Percentiles rank a stretch among this genome's conserved stretches.
phyloP scores from a whole-genome alignment of 2,888 invertebrate genomes.

The Oligia strigilis region DNA sequence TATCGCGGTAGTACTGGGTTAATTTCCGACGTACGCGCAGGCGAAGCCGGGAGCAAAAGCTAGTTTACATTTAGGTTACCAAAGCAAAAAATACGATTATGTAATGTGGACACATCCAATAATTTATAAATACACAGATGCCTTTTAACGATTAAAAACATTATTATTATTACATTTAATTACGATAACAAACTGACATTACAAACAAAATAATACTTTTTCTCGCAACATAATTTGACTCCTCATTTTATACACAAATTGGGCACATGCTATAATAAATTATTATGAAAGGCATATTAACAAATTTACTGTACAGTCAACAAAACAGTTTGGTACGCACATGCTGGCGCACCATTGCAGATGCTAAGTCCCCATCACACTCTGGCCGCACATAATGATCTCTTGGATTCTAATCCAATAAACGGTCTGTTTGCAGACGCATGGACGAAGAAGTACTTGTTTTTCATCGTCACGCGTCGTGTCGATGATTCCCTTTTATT shows the following conservation, averaged over 20 bases:
- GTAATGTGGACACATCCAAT: not conserved
- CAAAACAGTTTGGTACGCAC: not conserved
- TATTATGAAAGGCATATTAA: constrained; percentile 1
- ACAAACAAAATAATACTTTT: not conserved
- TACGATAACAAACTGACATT: not conserved
- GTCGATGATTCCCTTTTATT: not conserved
- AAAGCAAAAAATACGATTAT: not conserved
- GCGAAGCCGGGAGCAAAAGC: not conserved
- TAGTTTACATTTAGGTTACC: not conserved
- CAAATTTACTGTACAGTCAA: not conserved
- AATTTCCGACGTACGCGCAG: not conserved
- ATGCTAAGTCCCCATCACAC: too few relatives aligned
- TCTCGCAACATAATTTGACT: not conserved
- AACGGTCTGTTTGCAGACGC: too few relatives aligned
- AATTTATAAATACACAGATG: not conserved
- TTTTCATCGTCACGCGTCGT: not conserved
- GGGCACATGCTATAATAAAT: not conserved
- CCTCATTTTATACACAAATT: not conserved
- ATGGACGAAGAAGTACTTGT: not conserved
- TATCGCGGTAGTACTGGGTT: not conserved
- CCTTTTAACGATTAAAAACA: not conserved
- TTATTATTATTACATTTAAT: not conserved
- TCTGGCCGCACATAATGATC: not conserved
- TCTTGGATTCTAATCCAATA: not conserved
- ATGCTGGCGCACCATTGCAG: not conserved